A percentile compares a stretch with the other conserved stretches of the same genome.
phyloP scores from a whole-genome alignment of 2,113 vertebrate genomes.

The Beaufortia kweichowensis region DNA sequence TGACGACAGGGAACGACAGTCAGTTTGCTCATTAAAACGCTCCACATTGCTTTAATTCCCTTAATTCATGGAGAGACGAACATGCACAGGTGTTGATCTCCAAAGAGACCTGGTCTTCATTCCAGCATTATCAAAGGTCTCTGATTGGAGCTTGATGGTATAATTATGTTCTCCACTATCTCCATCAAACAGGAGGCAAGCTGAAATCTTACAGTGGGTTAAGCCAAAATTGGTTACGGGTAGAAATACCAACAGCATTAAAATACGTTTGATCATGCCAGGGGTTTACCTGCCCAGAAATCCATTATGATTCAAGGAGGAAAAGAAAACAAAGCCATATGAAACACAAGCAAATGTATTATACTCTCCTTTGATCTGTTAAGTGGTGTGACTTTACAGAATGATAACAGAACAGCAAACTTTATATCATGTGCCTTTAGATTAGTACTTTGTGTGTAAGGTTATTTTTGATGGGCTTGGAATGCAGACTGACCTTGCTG shows the following conservation, averaged over 20 bases:
- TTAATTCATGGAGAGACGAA: conserved; percentile 10
- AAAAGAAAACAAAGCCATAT: not conserved
- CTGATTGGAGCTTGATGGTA: conserved; percentile 35
- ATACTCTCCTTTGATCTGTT: not conserved
- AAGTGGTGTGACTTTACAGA: not conserved
- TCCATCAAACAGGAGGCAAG: conserved; percentile 3
- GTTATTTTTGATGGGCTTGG: conserved; percentile 64
- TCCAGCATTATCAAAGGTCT: conserved; percentile 40
- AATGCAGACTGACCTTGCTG: conserved; percentile 67
- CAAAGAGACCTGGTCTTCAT: conserved; percentile 26
- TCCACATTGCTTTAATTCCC: conserved; percentile 1
- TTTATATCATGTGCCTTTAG: conserved; percentile 56
- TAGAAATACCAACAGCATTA: conserved; percentile 5
- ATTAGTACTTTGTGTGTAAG: conserved; percentile 61
- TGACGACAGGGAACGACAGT: not conserved
- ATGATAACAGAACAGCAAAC: not conserved
- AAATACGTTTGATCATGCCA: conserved; percentile 21
- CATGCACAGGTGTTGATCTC: conserved; percentile 45
- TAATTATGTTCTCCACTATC: conserved; percentile 24
- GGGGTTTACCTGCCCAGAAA: not conserved
- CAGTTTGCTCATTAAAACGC: conserved; percentile 30
- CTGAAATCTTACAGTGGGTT: not conserved
- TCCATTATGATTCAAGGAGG: not conserved
- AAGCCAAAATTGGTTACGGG: not conserved
- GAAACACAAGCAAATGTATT: not conserved